phyloP scores from a whole-genome alignment of 2,113 vertebrate species.

The Sterna hirundo region DNA sequence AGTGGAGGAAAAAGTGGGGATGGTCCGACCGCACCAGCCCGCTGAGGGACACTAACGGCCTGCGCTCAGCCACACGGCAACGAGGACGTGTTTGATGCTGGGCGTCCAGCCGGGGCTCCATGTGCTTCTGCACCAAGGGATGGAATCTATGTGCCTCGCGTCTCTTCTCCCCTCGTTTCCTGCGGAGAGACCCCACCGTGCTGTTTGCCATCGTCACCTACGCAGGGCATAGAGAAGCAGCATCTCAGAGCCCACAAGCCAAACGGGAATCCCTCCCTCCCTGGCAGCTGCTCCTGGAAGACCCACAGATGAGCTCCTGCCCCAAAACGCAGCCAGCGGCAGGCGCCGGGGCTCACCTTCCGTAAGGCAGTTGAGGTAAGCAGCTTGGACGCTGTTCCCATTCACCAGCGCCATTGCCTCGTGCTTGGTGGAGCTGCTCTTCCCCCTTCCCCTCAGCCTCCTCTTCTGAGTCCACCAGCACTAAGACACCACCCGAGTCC shows the following conservation, averaged over 20 bases:
- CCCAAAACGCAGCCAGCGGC: rapidly evolving
- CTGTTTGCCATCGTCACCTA: constrained; percentile 31
- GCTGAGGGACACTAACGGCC: not conserved
- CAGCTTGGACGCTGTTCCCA: not conserved
- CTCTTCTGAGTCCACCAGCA: constrained; percentile 88
- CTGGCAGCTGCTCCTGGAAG: not conserved
- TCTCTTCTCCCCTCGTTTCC: not conserved
- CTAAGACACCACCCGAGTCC: constrained; percentile 76
- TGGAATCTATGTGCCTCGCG: not conserved
- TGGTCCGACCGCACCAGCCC: not conserved
- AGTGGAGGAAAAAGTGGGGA: not conserved
- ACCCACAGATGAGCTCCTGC: not conserved
- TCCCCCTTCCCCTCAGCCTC: not conserved
- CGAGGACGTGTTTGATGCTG: not conserved
- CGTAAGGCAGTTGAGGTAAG: not conserved
- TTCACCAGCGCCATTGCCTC: constrained; percentile 26
- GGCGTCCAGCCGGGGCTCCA: not conserved
- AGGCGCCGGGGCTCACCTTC: constrained; percentile 49
- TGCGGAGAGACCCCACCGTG: rapidly evolving
- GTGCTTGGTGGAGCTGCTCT: not conserved
- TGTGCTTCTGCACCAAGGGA: not conserved
- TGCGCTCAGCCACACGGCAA: not conserved
- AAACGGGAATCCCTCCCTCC: not conserved
- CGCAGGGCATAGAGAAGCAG: not conserved
- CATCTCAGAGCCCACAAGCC: not conserved